Evolutionary conservation across 2,888 invertebrate genomes (phyloP).

Genomic region (Dendrolimus houi): DNA sequence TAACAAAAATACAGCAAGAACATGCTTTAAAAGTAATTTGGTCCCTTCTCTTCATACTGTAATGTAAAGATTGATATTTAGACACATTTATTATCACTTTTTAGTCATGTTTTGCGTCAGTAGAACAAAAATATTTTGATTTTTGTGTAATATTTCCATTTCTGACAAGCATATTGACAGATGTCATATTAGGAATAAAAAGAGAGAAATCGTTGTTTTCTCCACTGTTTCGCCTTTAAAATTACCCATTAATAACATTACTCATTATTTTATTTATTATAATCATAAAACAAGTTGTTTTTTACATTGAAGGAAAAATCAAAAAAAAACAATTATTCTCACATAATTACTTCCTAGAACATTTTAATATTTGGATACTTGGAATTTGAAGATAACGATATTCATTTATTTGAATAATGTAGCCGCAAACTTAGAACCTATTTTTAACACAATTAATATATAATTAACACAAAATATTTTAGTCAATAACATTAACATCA

Average conservation of each 20-base stretch:
- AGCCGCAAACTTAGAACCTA: constrained; percentile 1
- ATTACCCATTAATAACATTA: constrained; percentile 22
- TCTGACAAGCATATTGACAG: constrained; percentile 56
- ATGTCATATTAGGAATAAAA: constrained; percentile 34
- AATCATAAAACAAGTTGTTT: no score
- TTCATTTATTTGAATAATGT: neutral
- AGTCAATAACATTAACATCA: constrained; percentile 58
- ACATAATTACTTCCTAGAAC: constrained; percentile 42
- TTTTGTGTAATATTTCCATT: constrained; percentile 30
- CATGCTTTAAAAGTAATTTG: constrained; percentile 43
- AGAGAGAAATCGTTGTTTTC: neutral
- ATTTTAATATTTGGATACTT: constrained; percentile 24
- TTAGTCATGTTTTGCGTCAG: constrained; percentile 20
- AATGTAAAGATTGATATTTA: constrained; percentile 19
- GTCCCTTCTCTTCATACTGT: constrained; percentile 62
- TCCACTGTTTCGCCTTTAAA: constrained; percentile 3
- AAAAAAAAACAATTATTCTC: constrained; percentile 34
- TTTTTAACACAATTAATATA: constrained; percentile 10
- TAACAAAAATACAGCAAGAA: constrained; percentile 41
- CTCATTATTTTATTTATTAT: constrained; percentile 13
- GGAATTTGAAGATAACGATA: neutral
- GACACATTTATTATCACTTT: constrained; percentile 14
- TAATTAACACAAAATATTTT: constrained; percentile 28
- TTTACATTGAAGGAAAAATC: constrained; percentile 6
- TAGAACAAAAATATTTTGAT: constrained; percentile 46